phyloP scores from a whole-genome alignment of 1,140 invertebrate species.

The Zaprionus camerounensis region DNA sequence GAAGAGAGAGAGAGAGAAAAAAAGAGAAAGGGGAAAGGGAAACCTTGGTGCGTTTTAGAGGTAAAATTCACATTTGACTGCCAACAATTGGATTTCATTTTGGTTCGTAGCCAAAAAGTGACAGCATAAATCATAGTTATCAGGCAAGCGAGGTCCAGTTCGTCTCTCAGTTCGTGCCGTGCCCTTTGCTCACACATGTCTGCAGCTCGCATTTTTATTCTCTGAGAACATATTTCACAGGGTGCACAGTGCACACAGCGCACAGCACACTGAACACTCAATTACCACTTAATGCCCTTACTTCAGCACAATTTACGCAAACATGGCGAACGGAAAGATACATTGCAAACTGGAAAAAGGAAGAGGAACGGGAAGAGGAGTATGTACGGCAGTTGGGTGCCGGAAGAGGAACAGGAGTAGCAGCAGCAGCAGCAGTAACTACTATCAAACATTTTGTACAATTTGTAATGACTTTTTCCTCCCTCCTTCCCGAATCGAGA shows the following conservation, averaged over 20 bases:
- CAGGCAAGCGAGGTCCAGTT: slow-evolving; percentile 8
- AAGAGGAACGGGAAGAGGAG: not conserved
- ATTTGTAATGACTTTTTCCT: slow-evolving; percentile 69
- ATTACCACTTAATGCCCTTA: slow-evolving; percentile 75
- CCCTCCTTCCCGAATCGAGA: not conserved
- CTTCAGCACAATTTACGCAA: slow-evolving; percentile 76
- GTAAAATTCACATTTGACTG: slow-evolving; percentile 5
- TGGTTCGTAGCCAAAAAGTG: slow-evolving; percentile 37
- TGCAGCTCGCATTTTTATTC: slow-evolving; percentile 6
- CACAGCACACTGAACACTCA: slow-evolving; percentile 54
- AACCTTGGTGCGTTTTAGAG: not conserved
- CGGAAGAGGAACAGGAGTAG: not conserved
- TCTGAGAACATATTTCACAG: slow-evolving; percentile 56
- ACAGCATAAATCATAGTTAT: slow-evolving; percentile 62
- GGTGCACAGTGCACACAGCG: slow-evolving; percentile 33
- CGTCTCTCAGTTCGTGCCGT: not conserved
- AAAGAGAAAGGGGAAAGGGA: not conserved
- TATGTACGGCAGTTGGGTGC: not conserved
- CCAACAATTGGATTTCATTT: slow-evolving; percentile 45
- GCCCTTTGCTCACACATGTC: slow-evolving; percentile 27
- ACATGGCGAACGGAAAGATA: slow-evolving; percentile 41
- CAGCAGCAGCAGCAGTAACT: slow-evolving; percentile 16
- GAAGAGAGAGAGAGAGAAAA: not conserved
- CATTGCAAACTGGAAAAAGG: slow-evolving; percentile 3
- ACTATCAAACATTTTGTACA: slow-evolving; percentile 55